Percentiles rank a stretch among this genome's conserved stretches.
phyloP scores from a whole-genome alignment of 1,140 invertebrate genomes.

The Drosophila sturtevanti region DNA sequence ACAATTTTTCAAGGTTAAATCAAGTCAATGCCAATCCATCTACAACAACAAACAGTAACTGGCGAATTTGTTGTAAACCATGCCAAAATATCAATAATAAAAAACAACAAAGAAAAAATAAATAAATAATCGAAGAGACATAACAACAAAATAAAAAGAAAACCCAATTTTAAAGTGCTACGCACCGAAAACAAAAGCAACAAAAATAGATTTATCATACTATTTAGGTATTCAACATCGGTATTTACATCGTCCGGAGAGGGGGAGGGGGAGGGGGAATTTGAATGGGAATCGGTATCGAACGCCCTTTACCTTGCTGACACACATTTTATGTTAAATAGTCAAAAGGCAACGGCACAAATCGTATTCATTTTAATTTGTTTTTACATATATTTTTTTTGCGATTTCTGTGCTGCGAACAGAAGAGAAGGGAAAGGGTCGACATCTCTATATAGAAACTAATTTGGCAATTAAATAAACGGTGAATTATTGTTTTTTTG shows the following conservation, averaged over 20 bases:
- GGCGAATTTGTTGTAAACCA: constrained; percentile 49
- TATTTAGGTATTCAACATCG: constrained; percentile 73
- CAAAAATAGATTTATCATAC: constrained; percentile 52
- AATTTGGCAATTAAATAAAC: constrained; percentile 53
- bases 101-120: too few species aligned
- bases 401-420: constrained; percentile 13
- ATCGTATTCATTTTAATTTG: constrained; percentile 31
- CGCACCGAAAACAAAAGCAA: constrained; percentile 27
- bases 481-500: constrained; percentile 44
- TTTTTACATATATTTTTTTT: too few species aligned
- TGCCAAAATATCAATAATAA: constrained; percentile 51
- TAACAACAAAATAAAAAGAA: constrained; percentile 35
- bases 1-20: constrained; percentile 52
- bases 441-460: constrained; percentile 26
- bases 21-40: constrained; percentile 30
- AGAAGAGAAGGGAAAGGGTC: neutral
- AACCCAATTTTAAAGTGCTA: constrained; percentile 52
- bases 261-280: neutral
- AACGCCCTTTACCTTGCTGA: constrained; percentile 80
- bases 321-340: constrained; percentile 78
- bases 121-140: constrained; percentile 38
- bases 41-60: constrained; percentile 18
- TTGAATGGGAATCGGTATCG: constrained; percentile 25
- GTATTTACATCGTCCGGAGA: constrained; percentile 59
- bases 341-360: constrained; percentile 36